Evolutionary conservation across 2,797 vertebrate species (phyloP).

Genomic region (Poeciliopsis paucimaculata): DNA sequence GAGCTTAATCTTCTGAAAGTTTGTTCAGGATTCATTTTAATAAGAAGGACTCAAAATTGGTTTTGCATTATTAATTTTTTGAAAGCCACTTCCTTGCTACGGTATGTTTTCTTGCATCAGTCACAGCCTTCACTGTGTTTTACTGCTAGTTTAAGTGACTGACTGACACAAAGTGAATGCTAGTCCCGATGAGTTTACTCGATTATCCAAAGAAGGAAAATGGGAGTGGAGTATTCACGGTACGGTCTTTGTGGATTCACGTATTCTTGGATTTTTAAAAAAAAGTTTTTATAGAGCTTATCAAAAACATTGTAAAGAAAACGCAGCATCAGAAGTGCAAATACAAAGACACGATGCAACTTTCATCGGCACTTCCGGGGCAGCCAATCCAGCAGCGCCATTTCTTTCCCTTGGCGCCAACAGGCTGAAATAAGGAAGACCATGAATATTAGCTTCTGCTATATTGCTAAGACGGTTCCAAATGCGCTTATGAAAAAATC

Average conservation of each 20-base stretch:
- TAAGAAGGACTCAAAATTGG: background rate
- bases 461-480: background rate
- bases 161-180: background rate
- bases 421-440: no score
- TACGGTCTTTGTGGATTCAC: no score
- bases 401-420: no score
- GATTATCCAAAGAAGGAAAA: background rate
- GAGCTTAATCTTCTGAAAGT: background rate
- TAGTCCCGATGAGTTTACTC: background rate
- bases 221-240: background rate
- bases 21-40: background rate
- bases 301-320: background rate
- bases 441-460: background rate
- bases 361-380: no score
- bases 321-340: background rate
- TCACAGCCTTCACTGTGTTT: background rate
- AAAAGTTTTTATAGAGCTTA: background rate
- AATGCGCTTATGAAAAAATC: background rate
- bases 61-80: constrained; percentile 19
- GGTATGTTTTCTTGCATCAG: background rate
- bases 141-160: background rate
- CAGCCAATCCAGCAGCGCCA: no score
- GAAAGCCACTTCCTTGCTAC: background rate
- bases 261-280: background rate
- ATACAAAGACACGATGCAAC: no score